Base-by-base conservation (phyloP, 35 echinoderm and acorn worm genomes). In the Apostichopus parvimensis region DNA sequence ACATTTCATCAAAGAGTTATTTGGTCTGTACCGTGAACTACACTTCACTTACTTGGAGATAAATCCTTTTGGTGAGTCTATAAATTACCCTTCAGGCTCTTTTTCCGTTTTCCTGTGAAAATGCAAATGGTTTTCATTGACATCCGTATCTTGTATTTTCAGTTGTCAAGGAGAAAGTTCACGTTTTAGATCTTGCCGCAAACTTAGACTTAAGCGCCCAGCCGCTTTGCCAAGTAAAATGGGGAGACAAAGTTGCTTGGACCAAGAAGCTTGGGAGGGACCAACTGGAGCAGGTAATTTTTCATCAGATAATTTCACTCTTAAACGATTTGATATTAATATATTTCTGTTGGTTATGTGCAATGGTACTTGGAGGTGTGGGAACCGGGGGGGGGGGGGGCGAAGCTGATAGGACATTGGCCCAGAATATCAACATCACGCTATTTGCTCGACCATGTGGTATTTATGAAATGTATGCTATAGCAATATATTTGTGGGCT, bases 21-120 rank as follows among this genome's bases (percentile, higher is more conserved):
- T 92, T 13, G n/a, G 79, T 58, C 55, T 92, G 15, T 95, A 89
- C 65, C 73, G 81, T 81, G 94, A 95, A 8, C 56, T 95, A 34
- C 94, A 95, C 22, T 95, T 95, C 57, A 93, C 91, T 53, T 79
- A 88, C n/a, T 79, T 95, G 61, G 94, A 95, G 76, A 89, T 95
- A 12, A 95, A 95, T 45, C 94, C 94, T 76, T 77, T 95, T 5
- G 94, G 94, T 95, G 90, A 18, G 94, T 80, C 6, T 9, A 78
- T 8, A 8, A 45, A 24, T 78, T 78, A 23, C 20, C 23, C 8
- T 11, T 9, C 77, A n/a, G n/a, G n/a, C 6, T 78, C 77, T 24
- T 45, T 45, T 24, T 1, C 10, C 28, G 28, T 45, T 9, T 22
- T 45, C 34, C 34, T 0, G 34, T 0, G 34, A 45, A 45, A 45